phyloP scores from a whole-genome alignment of 2,888 invertebrate genomes.

The Pterostichus madidus region DNA sequence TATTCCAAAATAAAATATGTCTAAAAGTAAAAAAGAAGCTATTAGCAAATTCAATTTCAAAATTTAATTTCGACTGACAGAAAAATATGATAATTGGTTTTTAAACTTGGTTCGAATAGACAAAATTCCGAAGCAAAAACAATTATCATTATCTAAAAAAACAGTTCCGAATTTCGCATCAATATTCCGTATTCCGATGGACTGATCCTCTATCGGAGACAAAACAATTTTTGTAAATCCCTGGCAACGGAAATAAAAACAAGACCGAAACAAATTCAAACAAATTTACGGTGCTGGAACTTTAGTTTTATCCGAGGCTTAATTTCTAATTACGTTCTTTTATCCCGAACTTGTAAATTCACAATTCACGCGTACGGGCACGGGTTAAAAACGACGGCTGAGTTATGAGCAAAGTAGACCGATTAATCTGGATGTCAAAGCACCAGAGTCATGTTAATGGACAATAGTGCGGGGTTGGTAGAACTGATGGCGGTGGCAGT shows the following conservation, averaged over 20 bases:
- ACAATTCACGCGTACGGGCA: constrained; percentile 34
- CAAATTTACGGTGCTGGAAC: constrained; percentile 45
- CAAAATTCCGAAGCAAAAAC: not conserved
- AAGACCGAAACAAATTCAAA: constrained; percentile 34
- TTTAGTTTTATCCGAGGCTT: constrained; percentile 62
- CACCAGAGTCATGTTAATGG: constrained; percentile 50
- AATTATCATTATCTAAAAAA: constrained; percentile 4
- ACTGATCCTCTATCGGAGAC: not conserved
- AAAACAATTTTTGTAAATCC: constrained; percentile 50
- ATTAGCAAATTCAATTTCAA: too few species aligned
- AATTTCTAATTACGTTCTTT: constrained; percentile 62
- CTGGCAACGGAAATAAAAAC: constrained; percentile 45
- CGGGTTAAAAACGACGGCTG: constrained; percentile 46
- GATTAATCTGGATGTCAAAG: constrained; percentile 61
- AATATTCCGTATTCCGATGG: constrained; percentile 8
- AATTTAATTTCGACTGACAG: too few species aligned
- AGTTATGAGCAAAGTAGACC: constrained; percentile 60
- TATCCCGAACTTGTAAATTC: constrained; percentile 60
- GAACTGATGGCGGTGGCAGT: constrained; percentile 1
- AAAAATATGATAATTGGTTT: too few species aligned
- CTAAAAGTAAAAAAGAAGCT: too few species aligned
- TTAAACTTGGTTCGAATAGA: too few species aligned
- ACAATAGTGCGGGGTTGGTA: constrained; percentile 49
- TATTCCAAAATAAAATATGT: too few species aligned
- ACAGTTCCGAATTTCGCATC: constrained; percentile 21